Percentiles rank a stretch among this genome's conserved stretches.
phyloP scores from a whole-genome alignment of 2,113 vertebrate species.

The Pelvicachromis taeniatus region DNA sequence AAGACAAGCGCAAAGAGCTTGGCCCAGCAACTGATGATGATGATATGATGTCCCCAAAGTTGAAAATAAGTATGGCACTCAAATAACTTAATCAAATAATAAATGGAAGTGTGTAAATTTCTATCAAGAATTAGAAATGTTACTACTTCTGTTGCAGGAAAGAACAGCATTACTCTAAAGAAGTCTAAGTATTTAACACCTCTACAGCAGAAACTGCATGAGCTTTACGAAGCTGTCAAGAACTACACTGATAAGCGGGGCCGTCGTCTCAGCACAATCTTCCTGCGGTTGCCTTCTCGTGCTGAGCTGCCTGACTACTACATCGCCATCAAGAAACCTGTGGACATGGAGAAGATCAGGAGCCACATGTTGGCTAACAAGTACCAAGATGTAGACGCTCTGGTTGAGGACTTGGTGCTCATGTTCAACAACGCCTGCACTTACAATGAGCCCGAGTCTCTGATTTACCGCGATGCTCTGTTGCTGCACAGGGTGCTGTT shows the following conservation, averaged over 20 bases:
- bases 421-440: slow-evolving; percentile 99
- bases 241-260: slow-evolving; percentile 96
- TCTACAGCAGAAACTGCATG: slow-evolving; percentile 95
- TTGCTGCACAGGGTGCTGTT: slow-evolving; percentile 92
- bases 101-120: background rate
- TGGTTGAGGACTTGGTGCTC: slow-evolving; percentile 96
- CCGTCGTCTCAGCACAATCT: slow-evolving; percentile 97
- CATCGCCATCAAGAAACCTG: slow-evolving; percentile 93
- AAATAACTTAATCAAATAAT: background rate
- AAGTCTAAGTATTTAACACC: slow-evolving; percentile 97
- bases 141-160: slow-evolving; percentile 75
- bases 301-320: slow-evolving; percentile 98
- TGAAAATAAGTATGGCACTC: slow-evolving; percentile 89
- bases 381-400: slow-evolving; percentile 96
- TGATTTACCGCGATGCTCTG: slow-evolving; percentile 97
- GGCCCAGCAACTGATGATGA: slow-evolving; percentile 91
- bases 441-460: slow-evolving; percentile 94
- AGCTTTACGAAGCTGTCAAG: slow-evolving; percentile 96
- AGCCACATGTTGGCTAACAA: slow-evolving; percentile 98
- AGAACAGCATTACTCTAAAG: slow-evolving; percentile 92
- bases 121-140: background rate
- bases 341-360: slow-evolving; percentile 98
- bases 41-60: slow-evolving; percentile 90
- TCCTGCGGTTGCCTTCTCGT: slow-evolving; percentile 92
- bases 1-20: slow-evolving; percentile 90